These are phyloP conservation scores for Takifugu rubripes DNA, from an alignment of 2,797 vertebrate species.

Conservation along the genomic window DNA sequence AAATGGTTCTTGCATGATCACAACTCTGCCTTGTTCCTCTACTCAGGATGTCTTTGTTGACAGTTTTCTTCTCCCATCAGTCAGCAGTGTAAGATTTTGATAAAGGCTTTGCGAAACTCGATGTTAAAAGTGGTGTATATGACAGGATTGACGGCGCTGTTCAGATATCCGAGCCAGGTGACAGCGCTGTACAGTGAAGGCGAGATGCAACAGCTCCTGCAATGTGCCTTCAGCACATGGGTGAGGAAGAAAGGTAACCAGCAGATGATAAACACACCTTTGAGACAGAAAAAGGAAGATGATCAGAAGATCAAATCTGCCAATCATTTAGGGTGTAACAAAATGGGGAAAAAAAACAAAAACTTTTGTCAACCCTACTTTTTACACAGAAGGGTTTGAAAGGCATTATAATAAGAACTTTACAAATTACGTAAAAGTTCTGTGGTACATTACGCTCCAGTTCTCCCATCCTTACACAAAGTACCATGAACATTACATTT, in stretches of 20 bases:
- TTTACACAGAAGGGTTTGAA: too few species aligned
- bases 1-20: background rate
- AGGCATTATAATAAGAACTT: too few species aligned
- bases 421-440: too few species aligned
- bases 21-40: slow-evolving; percentile 13
- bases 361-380: too few species aligned
- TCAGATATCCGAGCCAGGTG: slow-evolving; percentile 78
- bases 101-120: slow-evolving; percentile 78
- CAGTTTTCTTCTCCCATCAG: slow-evolving; percentile 3
- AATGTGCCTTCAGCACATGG: slow-evolving; percentile 78
- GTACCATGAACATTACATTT: too few species aligned
- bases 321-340: too few species aligned
- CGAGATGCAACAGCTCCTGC: slow-evolving; percentile 76
- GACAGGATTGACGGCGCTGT: slow-evolving; percentile 79
- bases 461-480: too few species aligned
- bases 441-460: too few species aligned
- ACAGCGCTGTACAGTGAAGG: slow-evolving; percentile 73
- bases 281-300: background rate
- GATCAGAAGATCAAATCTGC: background rate
- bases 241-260: slow-evolving; percentile 82
- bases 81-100: slow-evolving; percentile 79
- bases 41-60: slow-evolving; percentile 3
- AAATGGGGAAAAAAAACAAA: too few species aligned
- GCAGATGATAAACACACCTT: slow-evolving; percentile 82
- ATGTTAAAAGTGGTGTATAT: slow-evolving; percentile 82